Evolutionary conservation across 2,888 invertebrate species (phyloP).

Genomic region (Agriotes lineatus): DNA sequence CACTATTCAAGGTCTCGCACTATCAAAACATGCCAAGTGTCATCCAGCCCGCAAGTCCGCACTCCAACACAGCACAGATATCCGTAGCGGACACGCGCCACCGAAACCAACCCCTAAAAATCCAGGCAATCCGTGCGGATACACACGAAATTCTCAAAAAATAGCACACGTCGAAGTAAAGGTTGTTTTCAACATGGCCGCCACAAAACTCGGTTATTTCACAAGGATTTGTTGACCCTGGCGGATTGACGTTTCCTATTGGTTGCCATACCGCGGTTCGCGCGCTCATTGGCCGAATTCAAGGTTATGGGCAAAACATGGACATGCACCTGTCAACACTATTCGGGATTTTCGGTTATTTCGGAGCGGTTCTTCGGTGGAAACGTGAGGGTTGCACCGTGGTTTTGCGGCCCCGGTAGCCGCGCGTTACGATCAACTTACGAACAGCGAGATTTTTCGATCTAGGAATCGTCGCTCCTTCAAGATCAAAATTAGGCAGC

Average conservation of each 20-base stretch:
- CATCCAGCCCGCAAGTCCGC: slow-evolving; percentile 51
- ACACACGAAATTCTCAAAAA: slow-evolving; percentile 61
- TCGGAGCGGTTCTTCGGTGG: background rate
- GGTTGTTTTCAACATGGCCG: slow-evolving; percentile 69
- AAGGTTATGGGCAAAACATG: slow-evolving; percentile 67
- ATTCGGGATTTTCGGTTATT: background rate
- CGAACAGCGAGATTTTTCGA: background rate
- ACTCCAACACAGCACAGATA: slow-evolving; percentile 53
- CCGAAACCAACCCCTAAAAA: slow-evolving; percentile 50
- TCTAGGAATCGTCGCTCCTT: background rate
- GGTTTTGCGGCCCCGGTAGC: background rate
- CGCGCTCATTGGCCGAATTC: slow-evolving; percentile 64
- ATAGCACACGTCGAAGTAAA: slow-evolving; percentile 65
- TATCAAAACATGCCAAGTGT: slow-evolving; percentile 61
- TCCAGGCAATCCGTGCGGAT: slow-evolving; percentile 51
- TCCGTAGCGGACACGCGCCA: slow-evolving; percentile 49
- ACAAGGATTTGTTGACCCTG: slow-evolving; percentile 69
- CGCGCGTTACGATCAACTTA: background rate
- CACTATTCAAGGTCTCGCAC: slow-evolving; percentile 65
- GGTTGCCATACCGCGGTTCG: slow-evolving; percentile 60
- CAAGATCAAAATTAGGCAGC: background rate
- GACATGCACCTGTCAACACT: slow-evolving; percentile 65
- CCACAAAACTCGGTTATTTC: slow-evolving; percentile 67
- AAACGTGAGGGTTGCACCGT: background rate
- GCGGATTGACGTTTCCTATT: slow-evolving; percentile 61